These are phyloP conservation scores for Lithophane socia DNA, from an alignment of 2,888 invertebrate genomes.

Conservation along the genomic window DNA sequence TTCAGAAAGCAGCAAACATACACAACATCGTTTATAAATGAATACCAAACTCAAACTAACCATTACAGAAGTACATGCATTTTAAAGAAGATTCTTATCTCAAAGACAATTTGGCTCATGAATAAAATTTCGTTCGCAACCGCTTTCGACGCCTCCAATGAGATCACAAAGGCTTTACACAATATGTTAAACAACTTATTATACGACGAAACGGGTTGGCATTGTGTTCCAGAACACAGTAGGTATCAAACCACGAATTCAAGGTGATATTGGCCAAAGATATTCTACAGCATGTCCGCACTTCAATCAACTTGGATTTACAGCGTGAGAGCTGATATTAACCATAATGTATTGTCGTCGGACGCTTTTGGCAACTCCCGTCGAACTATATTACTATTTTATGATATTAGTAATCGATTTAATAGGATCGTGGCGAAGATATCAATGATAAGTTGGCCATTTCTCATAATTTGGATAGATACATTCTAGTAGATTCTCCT, in stretches of 20 bases:
- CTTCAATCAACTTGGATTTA: slow-evolving; percentile 69
- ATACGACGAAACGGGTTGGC: slow-evolving; percentile 71
- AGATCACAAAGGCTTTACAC: slow-evolving; percentile 71
- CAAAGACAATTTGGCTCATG: slow-evolving; percentile 57
- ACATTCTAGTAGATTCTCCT: slow-evolving; percentile 2
- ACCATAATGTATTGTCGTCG: slow-evolving; percentile 58
- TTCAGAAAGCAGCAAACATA: slow-evolving; percentile 15
- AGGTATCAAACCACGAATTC: slow-evolving; percentile 68
- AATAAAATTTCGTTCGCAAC: slow-evolving; percentile 65
- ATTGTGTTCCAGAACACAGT: slow-evolving; percentile 67
- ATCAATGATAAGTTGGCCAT: slow-evolving; percentile 51
- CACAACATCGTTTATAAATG: slow-evolving; percentile 28
- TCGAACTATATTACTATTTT: slow-evolving; percentile 48
- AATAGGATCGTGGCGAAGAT: slow-evolving; percentile 49
- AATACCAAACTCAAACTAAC: slow-evolving; percentile 34
- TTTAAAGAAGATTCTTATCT: slow-evolving; percentile 53
- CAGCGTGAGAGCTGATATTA: slow-evolving; percentile 61
- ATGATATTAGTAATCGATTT: slow-evolving; percentile 60
- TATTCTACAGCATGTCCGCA: slow-evolving; percentile 77
- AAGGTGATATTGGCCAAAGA: slow-evolving; percentile 81
- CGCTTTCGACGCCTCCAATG: slow-evolving; percentile 65
- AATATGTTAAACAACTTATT: slow-evolving; percentile 66
- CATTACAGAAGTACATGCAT: slow-evolving; percentile 45
- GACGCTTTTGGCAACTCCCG: slow-evolving; percentile 56
- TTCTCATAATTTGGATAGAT: slow-evolving; percentile 28